Percentiles rank a stretch among this genome's conserved stretches.
Conservation (phyloP, 64 coral and sea anemone species). For the Cladopsammia gracilis region DNA sequence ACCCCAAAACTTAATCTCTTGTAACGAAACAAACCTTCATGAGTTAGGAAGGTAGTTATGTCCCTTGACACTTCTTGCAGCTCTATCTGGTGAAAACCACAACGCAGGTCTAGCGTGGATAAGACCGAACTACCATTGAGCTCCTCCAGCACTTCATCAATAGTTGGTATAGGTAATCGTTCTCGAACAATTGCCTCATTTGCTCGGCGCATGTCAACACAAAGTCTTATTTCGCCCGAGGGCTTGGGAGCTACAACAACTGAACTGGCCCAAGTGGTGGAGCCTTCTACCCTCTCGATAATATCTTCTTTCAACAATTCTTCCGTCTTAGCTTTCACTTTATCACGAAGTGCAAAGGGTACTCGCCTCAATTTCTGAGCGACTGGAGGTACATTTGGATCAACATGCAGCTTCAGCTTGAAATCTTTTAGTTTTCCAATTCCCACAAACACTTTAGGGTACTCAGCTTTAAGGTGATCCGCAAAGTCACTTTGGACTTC, state of each 20-base stretch:
- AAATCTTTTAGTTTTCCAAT: too few relatives aligned
- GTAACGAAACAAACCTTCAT: neutral
- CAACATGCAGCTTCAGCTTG: too few relatives aligned
- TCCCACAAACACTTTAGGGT: too few relatives aligned
- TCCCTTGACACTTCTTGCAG: slow-evolving; percentile 8
- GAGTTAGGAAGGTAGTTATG: slow-evolving; percentile 10
- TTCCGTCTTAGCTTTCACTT: neutral
- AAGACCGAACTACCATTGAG: slow-evolving; percentile 50
- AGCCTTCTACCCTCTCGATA: slow-evolving; percentile 19
- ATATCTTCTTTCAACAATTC: slow-evolving; percentile 32
- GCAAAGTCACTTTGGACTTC: too few relatives aligned
- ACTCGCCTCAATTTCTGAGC: too few relatives aligned
- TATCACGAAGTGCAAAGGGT: neutral
- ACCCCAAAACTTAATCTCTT: slow-evolving; percentile 32
- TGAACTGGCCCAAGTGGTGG: slow-evolving; percentile 33
- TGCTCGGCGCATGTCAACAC: neutral
- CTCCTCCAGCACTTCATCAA: slow-evolving; percentile 23
- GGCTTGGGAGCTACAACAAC: slow-evolving; percentile 25
- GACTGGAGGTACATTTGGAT: too few relatives aligned
- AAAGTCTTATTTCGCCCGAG: neutral
- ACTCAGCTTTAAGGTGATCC: too few relatives aligned
- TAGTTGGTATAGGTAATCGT: neutral
- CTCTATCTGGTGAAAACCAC: slow-evolving; percentile 49
- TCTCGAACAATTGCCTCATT: slow-evolving; percentile 32
- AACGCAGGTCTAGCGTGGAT: slow-evolving; percentile 10